Base-by-base conservation (phyloP, 1,140 invertebrate genomes). In the Orius laevigatus region DNA sequence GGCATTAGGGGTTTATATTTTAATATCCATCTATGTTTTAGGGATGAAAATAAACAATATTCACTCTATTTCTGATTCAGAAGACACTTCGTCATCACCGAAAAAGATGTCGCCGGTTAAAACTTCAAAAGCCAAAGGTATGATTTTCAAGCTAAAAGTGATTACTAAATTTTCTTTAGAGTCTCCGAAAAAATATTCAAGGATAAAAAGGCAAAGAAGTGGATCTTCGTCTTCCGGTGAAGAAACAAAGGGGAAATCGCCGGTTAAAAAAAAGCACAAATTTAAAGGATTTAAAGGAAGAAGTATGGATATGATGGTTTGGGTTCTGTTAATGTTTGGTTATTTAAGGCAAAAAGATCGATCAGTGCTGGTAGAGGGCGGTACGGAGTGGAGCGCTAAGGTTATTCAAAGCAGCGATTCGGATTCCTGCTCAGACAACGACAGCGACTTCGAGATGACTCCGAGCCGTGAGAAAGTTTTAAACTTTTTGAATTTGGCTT, bases 401-500 rank as follows among this genome's bases (percentile, higher is more conserved):
- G 25, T 25, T 34, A 25, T 25, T 25, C 34, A 33, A 16, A 33
- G 35, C 32, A 46, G 74, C 49, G 76, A 80, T 66, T 76, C 76
- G 38, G 25, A 25, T 25, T 25, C 25, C 3, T 25, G 25, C 25
- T 25, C 25, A 8, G 25, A 25, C 8, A 8, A 25, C 8, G 81
- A 84, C 59, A 81, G 79, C 9, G 81, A 84, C 60, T 68, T 70
- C 5, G 80, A 84, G 63, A 64, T 84, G 52, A 72, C 72, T 0
- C 69, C 69, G 31, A 74, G 81, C 56, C 79, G 82, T 49, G 74
- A 73, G 55, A 72, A 75, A 59, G 82, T 85, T 20, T 76, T 83
- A 51, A 75, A 84, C 38, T 85, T 86, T 59, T 70, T 87, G 56
- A 78, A 79, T 61, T 78, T 61, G 36, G 79, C 77, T 32, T 68